Evolutionary conservation across 2,113 vertebrate species (phyloP), one percentile per base, ranked within the genome.

Genomic region (Nannospalax galili): DNA sequence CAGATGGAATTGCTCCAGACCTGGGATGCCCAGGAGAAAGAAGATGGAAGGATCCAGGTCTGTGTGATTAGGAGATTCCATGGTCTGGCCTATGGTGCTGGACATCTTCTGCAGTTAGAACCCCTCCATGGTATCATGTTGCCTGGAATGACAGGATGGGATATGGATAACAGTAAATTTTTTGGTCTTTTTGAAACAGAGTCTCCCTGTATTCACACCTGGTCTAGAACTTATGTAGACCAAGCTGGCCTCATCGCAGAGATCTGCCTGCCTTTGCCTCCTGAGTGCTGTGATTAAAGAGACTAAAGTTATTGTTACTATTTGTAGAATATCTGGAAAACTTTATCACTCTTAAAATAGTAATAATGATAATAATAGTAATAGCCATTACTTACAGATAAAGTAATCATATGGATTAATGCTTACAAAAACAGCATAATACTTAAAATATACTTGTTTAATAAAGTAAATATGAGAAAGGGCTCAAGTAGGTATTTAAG

Each of bases 11-110:
- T 94, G 64, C 48, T 98, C 97, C 56, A 98, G 64, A 48, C 97
- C 97, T 1, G 98, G 97, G 70, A 98, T 96, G 32, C 98, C 97
- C 94, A 97, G 69, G 28, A 98, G 97, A 52, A 97, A 91, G 94
- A 98, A 98, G 30, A 80, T 7, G 35, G 95, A 89, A 74, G 96
- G 30, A 45, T 96, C 97, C 35, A 84, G 24, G 16, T 60, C 40
- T 17, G 97, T 97, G 70, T 92, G 24, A 62, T 97, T 98, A 90
- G 90, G 88, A 93, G 82, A 97, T 7, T 91, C 84, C 96, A 96
- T 96, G 74, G 19, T 37, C 5, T 92, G 32, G 37, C 9, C 30
- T 67, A 91, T 56, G 56, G 12, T 62, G 15, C 40, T 75, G 30
- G n/a, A 60, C 35, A 81, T 73, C 90, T 52, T 90, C 22, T 84